These are phyloP conservation scores for Streblospio benedicti DNA, from an alignment of 1,140 invertebrate species.

Conservation along the genomic window DNA sequence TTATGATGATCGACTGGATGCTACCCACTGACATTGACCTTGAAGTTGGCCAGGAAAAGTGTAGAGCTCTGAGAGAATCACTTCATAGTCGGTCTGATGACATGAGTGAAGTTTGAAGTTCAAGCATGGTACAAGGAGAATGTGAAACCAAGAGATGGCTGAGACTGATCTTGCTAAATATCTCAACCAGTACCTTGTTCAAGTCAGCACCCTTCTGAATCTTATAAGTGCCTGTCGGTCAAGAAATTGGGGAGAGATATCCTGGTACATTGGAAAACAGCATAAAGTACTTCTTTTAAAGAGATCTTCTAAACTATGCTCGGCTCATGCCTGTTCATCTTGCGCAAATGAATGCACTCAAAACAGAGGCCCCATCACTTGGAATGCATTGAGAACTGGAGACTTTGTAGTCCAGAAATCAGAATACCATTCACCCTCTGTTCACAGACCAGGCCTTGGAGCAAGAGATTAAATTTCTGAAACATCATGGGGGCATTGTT, in stretches of 20 bases:
- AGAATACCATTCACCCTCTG: neutral
- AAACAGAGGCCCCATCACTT: neutral
- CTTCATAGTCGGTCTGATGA: too few relatives aligned
- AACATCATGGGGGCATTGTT: conserved; percentile 4
- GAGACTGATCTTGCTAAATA: neutral
- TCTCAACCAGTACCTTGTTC: neutral
- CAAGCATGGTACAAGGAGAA: too few relatives aligned
- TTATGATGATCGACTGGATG: too few relatives aligned
- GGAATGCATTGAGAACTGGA: neutral
- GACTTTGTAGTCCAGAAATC: neutral
- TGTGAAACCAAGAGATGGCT: too few relatives aligned
- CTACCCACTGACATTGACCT: too few relatives aligned
- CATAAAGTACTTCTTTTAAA: neutral
- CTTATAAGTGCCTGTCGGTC: neutral
- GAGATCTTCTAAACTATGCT: conserved; percentile 2
- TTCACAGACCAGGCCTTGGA: neutral
- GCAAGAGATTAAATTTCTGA: neutral
- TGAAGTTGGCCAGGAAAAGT: too few relatives aligned
- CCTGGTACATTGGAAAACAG: neutral
- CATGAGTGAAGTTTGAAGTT: too few relatives aligned
- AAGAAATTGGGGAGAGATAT: neutral
- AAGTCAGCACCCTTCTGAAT: conserved; percentile 1
- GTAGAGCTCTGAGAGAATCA: too few relatives aligned
- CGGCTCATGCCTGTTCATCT: conserved; percentile 3
- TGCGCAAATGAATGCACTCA: neutral